Evolutionary conservation across 2,888 invertebrate genomes (phyloP), one percentile per base, ranked within the genome.

Genomic region (Nowickia ferox): DNA sequence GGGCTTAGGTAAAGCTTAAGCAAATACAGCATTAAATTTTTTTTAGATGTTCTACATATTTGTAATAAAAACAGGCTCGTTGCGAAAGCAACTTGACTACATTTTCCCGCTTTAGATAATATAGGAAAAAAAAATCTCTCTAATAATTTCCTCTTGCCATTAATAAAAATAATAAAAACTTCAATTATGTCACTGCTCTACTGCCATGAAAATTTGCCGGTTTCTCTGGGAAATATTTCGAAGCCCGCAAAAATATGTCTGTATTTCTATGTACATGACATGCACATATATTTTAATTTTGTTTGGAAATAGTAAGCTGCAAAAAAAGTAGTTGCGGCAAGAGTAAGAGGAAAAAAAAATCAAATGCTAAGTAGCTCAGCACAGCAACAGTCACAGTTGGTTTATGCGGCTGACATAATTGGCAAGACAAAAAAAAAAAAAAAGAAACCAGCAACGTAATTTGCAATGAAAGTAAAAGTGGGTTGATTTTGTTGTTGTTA

Each of bases 391-490:
- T 1, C 40, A 6, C 42, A 48, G 48, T n/a, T 69, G n/a, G 59
- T 65, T 72, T 22, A 22, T 76, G 42, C 17, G 68, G 19, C 57
- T 66, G 76, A 79, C 81, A 81, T 80, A 84, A 81, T 80, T 86
- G 80, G 87, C 82, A 87, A 76, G 71, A 51, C 13, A 75, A 71
- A 65, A 71, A 30, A 30, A 30, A 6, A 6, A 30, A 6, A 30
- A 30, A 30, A 30, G 6, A 30, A 30, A 30, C 30, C 5, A 30
- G 6, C 46, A 68, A 69, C 75, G 79, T 78, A 85, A 80, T 81
- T 86, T 77, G 80, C 84, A 87, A 87, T 82, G 89, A 89, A 89
- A 89, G 88, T 88, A 88, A 89, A 88, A 89, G 89, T 88, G 87
- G 84, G 87, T 87, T 87, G 65, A 30, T 53, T 71, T 40, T 65